These are phyloP conservation scores for Gracilinanus agilis DNA, from an alignment of 2,113 vertebrate species.

Conservation along the genomic window DNA sequence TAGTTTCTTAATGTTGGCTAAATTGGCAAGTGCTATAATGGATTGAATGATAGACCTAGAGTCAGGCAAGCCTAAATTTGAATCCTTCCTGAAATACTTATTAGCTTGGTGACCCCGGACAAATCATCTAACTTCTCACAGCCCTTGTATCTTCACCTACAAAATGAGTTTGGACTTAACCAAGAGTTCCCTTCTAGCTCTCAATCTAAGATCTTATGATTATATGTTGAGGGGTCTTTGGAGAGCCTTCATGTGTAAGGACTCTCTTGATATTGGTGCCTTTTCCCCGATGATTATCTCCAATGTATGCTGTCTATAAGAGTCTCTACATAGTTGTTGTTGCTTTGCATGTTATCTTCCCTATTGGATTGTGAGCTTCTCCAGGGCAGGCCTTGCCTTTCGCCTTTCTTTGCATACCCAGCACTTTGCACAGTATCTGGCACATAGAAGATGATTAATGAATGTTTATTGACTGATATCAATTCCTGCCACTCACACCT, in stretches of 20 bases:
- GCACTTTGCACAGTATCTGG: not conserved
- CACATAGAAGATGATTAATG: not conserved
- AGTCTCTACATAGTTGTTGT: not conserved
- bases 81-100: not conserved
- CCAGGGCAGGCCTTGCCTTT: not conserved
- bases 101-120: not conserved
- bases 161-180: not conserved
- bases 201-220: not conserved
- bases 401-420: not conserved
- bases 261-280: not conserved
- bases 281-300: not conserved
- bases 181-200: no score
- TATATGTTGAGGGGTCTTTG: not conserved
- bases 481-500: slow-evolving; percentile 72
- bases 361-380: not conserved
- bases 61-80: not conserved
- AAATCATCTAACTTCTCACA: not conserved
- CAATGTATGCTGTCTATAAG: not conserved
- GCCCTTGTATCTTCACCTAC: not conserved
- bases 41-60: not conserved
- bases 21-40: not conserved
- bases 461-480: slow-evolving; percentile 59
- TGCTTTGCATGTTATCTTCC: not conserved
- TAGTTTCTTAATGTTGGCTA: slow-evolving; percentile 72
- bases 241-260: not conserved